These are phyloP conservation scores for Phodopus roborovskii DNA, from an alignment of 2,113 vertebrate species.

Conservation along the genomic window DNA sequence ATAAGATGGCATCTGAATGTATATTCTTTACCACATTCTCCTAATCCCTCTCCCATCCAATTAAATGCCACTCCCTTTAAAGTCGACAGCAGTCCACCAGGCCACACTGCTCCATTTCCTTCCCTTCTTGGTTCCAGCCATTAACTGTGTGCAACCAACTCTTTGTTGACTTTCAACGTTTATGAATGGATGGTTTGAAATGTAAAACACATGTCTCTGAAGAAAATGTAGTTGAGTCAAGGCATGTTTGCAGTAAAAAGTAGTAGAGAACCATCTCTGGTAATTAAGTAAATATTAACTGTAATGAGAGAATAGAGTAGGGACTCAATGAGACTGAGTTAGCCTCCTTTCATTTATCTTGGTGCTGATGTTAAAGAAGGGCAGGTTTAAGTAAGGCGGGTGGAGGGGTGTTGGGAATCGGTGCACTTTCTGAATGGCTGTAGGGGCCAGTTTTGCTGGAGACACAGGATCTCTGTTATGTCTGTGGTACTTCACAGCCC, in stretches of 20 bases:
- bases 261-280: constrained; percentile 43
- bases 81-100: background rate
- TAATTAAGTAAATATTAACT: constrained; percentile 64
- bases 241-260: constrained; percentile 53
- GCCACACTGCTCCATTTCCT: background rate
- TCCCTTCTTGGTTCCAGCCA: background rate
- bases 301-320: constrained; percentile 58
- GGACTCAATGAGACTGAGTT: constrained; percentile 65
- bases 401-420: constrained; percentile 19
- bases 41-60: background rate
- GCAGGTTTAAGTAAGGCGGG: constrained; percentile 66
- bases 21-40: background rate
- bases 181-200: constrained; percentile 32
- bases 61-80: background rate
- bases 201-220: constrained; percentile 40
- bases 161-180: constrained; percentile 46
- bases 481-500: background rate
- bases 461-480: background rate
- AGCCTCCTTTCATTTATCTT: constrained; percentile 62
- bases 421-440: constrained; percentile 29
- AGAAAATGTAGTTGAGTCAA: constrained; percentile 62
- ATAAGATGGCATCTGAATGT: background rate
- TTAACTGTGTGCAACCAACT: background rate
- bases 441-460: background rate
- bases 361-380: constrained; percentile 64